Evolutionary conservation across 23 tunicate species (phyloP).

Genomic region (Ciona savignyi): DNA sequence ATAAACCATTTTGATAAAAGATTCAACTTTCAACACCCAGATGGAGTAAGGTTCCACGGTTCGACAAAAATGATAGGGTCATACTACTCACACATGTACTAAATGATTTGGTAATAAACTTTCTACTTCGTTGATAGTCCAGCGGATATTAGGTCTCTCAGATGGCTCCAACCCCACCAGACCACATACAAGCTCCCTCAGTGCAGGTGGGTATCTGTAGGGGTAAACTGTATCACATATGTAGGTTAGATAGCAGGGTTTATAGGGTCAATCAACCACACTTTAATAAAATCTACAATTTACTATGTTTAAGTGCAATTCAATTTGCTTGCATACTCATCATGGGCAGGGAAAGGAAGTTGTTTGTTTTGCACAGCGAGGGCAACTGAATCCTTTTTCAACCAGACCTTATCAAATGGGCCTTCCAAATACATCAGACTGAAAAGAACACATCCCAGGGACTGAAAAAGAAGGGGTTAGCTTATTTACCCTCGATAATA

Average conservation of each 20-base stretch:
- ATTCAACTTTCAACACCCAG: no score
- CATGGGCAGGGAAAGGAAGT: conserved; percentile 46
- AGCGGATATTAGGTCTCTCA: conserved; percentile 40
- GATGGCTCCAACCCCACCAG: conserved; percentile 56
- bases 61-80: no score
- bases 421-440: conserved; percentile 93
- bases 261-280: no score
- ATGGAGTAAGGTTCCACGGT: no score
- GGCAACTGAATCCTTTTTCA: conserved; percentile 90
- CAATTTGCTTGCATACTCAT: conserved; percentile 37
- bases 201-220: conserved; percentile 30
- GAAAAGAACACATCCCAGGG: conserved; percentile 85
- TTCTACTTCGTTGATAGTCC: conserved; percentile 42
- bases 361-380: conserved; percentile 85
- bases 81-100: not conserved
- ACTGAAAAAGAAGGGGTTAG: no score
- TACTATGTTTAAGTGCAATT: no score
- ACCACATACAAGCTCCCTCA: conserved; percentile 17
- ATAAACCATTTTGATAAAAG: no score
- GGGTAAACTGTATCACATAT: no score
- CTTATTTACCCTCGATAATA: no score
- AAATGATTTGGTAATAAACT: not conserved
- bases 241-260: no score
- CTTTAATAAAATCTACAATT: not conserved
- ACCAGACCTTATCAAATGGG: conserved; percentile 95